Evolutionary conservation across 2,888 invertebrate species (phyloP).

Genomic region (Scaeva pyrastri): DNA sequence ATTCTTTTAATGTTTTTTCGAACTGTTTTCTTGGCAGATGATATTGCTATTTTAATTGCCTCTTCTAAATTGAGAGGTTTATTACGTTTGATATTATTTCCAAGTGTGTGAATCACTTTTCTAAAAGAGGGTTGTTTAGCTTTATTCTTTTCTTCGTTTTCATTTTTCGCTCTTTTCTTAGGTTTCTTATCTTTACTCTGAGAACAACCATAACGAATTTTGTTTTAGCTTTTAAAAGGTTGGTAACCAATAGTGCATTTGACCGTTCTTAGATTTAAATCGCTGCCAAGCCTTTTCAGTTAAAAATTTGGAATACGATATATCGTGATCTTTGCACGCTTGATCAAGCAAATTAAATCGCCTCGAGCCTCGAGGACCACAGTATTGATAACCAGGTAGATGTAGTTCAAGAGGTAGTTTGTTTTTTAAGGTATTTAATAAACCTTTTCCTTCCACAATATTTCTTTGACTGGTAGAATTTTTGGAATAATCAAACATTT

Average conservation of each 20-base stretch:
- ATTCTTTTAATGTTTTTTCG: too few relatives aligned
- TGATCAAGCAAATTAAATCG: conserved; percentile 77
- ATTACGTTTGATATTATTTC: too few relatives aligned
- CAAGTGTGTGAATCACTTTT: too few relatives aligned
- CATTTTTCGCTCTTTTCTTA: too few relatives aligned
- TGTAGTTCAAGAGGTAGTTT: conserved; percentile 76
- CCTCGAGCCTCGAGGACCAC: conserved; percentile 77
- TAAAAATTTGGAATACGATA: conserved; percentile 43
- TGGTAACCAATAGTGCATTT: conserved; percentile 46
- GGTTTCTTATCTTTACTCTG: too few relatives aligned
- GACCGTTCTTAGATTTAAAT: conserved; percentile 56
- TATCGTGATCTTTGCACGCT: too few relatives aligned
- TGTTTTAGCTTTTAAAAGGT: conserved; percentile 66
- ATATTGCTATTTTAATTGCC: too few relatives aligned
- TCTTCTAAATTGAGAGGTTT: too few relatives aligned
- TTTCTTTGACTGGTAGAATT: background rate
- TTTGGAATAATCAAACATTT: background rate
- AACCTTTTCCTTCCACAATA: conserved; percentile 19
- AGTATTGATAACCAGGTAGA: conserved; percentile 78
- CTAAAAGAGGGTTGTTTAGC: too few relatives aligned
- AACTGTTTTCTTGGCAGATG: too few relatives aligned
- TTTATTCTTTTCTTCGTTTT: conserved; percentile 81
- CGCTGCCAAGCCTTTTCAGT: conserved; percentile 56
- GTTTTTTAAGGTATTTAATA: conserved; percentile 76
- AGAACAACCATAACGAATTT: conserved; percentile 17